Evolutionary conservation across 2,113 vertebrate genomes (phyloP), one percentile per base, ranked within the genome.

Genomic region (Columba livia): DNA sequence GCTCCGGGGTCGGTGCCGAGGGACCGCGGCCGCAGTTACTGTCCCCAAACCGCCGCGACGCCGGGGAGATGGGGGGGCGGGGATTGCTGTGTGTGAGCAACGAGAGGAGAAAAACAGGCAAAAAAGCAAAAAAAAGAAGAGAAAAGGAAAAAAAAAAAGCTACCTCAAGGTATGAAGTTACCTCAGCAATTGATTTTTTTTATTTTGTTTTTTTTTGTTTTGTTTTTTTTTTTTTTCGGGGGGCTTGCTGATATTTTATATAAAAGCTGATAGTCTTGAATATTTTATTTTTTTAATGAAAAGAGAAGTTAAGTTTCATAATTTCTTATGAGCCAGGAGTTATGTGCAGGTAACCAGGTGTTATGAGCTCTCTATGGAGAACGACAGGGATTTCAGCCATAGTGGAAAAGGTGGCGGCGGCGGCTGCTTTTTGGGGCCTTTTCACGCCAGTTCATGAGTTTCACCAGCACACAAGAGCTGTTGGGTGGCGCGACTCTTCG

Each of bases 281-380:
- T 99, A 99, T 99, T 99, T 98, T 99, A 99, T 99, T 99, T 99
- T 99, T 99, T 99, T 99, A 98, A 98, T 98, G 98, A 99, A 99
- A 98, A 98, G 97, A 98, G 69, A 96, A 98, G 97, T 98, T 98
- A 98, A 95, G 97, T 98, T 98, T 97, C 97, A 96, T 97, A 96
- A 97, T 98, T 97, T 98, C 97, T 97, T 97, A 85, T 93, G 96
- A 96, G 96, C 95, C 95, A 92, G 96, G 97, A 96, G 95, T 85
- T 95, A 71, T 96, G 97, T 96, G 97, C 98, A 97, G 98, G 97
- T 96, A 87, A 79, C 88, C 96, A 71, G 29, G 88, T 91, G 96
- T 95, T 93, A 95, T 95, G 94, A 95, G 94, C 90, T 96, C 95
- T 96, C 94, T 96, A 65, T 96, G 96, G 97, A 97, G 95, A 98